These are phyloP conservation scores for Drosophila koepferae DNA, from an alignment of 2,888 invertebrate genomes.

Conservation along the genomic window DNA sequence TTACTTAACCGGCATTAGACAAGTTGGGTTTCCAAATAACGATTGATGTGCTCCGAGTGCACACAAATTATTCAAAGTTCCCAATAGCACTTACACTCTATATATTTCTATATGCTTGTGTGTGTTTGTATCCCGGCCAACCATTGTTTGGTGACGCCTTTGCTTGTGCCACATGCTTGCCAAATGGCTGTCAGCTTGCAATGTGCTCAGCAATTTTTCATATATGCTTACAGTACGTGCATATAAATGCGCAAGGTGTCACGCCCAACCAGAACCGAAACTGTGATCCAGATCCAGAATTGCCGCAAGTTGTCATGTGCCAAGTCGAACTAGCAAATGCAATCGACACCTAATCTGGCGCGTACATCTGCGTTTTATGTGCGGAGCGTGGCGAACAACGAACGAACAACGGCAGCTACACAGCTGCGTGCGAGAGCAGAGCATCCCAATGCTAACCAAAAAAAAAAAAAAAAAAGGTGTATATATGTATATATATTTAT, in stretches of 20 bases:
- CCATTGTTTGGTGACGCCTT: conserved; percentile 15
- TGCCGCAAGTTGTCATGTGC: conserved; percentile 64
- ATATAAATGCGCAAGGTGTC: conserved; percentile 65
- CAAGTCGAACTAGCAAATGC: conserved; percentile 56
- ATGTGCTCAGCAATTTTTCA: conserved; percentile 54
- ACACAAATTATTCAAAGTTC: conserved; percentile 39
- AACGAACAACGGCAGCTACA: neutral
- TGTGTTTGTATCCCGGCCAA: neutral
- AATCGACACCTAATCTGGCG: conserved; percentile 71
- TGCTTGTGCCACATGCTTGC: conserved; percentile 36
- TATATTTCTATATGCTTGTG: neutral
- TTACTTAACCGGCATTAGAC: conserved; percentile 28
- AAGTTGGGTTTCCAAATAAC: conserved; percentile 40
- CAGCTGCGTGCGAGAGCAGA: neutral
- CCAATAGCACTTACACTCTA: conserved; percentile 13
- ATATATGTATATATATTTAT: neutral
- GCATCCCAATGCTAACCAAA: conserved; percentile 7
- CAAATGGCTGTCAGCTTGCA: conserved; percentile 12
- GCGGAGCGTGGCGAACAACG: conserved; percentile 27
- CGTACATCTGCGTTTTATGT: conserved; percentile 56
- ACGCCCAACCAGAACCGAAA: conserved; percentile 2
- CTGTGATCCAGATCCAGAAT: conserved; percentile 17
- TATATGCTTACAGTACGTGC: conserved; percentile 69
- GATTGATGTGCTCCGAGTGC: conserved; percentile 28
- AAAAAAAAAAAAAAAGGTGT: conserved; percentile 1